phyloP scores from a whole-genome alignment of 2,113 vertebrate genomes.

The Sturnus vulgaris region DNA sequence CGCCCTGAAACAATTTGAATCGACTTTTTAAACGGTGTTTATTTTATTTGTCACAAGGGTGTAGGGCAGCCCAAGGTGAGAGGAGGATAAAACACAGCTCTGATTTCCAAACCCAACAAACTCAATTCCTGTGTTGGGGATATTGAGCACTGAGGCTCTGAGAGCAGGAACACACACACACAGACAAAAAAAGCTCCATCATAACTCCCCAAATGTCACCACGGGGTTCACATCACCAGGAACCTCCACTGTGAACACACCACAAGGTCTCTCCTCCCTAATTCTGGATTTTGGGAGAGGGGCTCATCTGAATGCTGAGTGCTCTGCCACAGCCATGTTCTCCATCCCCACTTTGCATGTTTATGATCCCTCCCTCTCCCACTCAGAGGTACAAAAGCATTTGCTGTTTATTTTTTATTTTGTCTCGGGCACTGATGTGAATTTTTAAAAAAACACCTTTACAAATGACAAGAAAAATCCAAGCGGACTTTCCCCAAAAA shows the following conservation, averaged over 20 bases:
- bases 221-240: neutral
- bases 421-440: neutral
- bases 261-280: neutral
- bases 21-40: neutral
- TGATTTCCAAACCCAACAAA: neutral
- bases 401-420: neutral
- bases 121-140: neutral
- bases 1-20: neutral
- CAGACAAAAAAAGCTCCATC: neutral
- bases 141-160: neutral
- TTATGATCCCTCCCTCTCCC: neutral
- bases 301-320: conserved; percentile 1
- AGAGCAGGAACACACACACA: neutral
- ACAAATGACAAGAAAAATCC: neutral
- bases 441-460: neutral
- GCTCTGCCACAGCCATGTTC: neutral
- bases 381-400: neutral
- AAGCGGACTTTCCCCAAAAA: neutral
- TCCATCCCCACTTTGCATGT: neutral
- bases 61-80: conserved; percentile 22
- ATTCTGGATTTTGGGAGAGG: neutral
- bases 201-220: neutral
- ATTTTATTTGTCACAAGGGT: neutral
- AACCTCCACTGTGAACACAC: neutral
- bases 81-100: neutral